These are phyloP conservation scores for Cheumatopsyche charites DNA, from an alignment of 1,140 invertebrate species.

Conservation along the genomic window DNA sequence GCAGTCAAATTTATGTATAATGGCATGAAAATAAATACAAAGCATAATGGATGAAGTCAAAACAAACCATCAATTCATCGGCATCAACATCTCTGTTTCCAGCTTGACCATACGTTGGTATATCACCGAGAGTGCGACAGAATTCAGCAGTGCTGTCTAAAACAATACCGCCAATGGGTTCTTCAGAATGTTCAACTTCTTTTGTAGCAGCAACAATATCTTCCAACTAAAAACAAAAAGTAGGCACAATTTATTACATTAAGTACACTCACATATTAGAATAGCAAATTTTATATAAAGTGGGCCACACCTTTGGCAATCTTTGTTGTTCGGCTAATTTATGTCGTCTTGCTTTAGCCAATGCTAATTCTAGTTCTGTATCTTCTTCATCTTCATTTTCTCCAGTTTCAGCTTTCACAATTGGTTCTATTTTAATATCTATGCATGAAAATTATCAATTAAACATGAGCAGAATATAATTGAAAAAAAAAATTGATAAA, in stretches of 20 bases:
- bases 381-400: constrained; percentile 78
- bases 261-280: constrained; percentile 6
- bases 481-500: constrained; percentile 3
- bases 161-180: constrained; percentile 70
- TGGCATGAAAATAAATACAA: constrained; percentile 46
- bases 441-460: constrained; percentile 45
- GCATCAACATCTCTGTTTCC: constrained; percentile 85
- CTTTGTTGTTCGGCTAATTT: constrained; percentile 49
- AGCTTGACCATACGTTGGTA: constrained; percentile 89
- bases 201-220: constrained; percentile 56
- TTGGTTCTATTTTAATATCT: constrained; percentile 63
- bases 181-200: constrained; percentile 58
- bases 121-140: constrained; percentile 93
- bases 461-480: background rate
- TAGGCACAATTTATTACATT: background rate
- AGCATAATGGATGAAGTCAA: constrained; percentile 15
- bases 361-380: constrained; percentile 70
- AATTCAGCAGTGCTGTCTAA: constrained; percentile 96
- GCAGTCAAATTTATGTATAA: constrained; percentile 47
- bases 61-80: constrained; percentile 79
- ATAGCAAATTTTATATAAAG: constrained; percentile 12
- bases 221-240: constrained; percentile 52
- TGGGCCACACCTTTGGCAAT: constrained; percentile 52
- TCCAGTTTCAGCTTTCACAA: constrained; percentile 75
- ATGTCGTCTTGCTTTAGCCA: constrained; percentile 54